These are phyloP conservation scores for Heliconius sara DNA, from an alignment of 2,888 invertebrate genomes.

Conservation along the genomic window DNA sequence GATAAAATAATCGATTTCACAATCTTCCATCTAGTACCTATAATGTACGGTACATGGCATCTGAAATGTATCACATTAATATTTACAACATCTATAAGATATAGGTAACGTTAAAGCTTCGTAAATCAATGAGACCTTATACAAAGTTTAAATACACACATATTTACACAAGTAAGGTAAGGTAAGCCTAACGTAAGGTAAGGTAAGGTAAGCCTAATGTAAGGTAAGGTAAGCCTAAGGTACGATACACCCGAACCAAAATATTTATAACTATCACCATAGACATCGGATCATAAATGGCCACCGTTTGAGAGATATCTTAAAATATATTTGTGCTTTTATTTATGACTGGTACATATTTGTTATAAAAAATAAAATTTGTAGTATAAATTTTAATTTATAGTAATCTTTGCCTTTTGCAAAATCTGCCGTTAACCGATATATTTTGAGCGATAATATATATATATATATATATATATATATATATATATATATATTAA, in stretches of 20 bases:
- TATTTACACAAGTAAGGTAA: constrained; percentile 56
- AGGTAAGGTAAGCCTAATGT: constrained; percentile 27
- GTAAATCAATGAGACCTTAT: constrained; percentile 56
- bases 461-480: background rate
- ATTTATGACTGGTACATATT: background rate
- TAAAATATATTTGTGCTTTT: background rate
- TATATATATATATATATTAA: background rate
- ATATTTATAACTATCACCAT: constrained; percentile 42
- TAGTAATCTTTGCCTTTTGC: too few relatives aligned
- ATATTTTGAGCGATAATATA: background rate
- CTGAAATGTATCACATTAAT: constrained; percentile 71
- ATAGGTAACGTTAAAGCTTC: constrained; percentile 73
- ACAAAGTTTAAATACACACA: constrained; percentile 55
- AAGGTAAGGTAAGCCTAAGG: constrained; percentile 44
- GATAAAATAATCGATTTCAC: constrained; percentile 10
- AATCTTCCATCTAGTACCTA: constrained; percentile 38
- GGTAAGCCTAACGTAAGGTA: constrained; percentile 36
- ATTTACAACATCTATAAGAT: constrained; percentile 67
- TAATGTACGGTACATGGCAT: constrained; percentile 67
- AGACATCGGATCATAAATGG: constrained; percentile 24
- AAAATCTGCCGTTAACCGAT: background rate
- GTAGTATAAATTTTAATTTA: too few relatives aligned
- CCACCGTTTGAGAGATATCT: background rate
- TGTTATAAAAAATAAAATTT: background rate
- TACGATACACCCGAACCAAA: constrained; percentile 59